These are phyloP conservation scores for Paraescarpia echinospica DNA, from an alignment of 1,140 invertebrate species.

Conservation along the genomic window DNA sequence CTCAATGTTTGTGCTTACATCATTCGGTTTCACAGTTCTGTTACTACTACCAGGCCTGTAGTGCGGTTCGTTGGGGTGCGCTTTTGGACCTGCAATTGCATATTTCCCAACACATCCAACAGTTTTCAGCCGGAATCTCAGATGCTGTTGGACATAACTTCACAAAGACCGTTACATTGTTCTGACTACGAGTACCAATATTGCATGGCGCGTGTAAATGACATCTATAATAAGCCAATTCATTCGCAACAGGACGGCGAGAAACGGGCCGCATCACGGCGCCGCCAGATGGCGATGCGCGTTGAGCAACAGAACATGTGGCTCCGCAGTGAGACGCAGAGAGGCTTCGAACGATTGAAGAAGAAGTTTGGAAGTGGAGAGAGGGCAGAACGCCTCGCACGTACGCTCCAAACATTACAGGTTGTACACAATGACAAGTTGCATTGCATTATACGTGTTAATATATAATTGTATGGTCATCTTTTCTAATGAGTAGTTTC, in stretches of 20 bases:
- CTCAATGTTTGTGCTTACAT: no score
- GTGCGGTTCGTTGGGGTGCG: no score
- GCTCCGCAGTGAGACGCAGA: constrained; percentile 22
- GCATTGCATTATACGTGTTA: not conserved
- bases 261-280: not conserved
- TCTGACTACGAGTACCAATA: no score
- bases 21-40: no score
- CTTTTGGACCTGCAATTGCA: no score
- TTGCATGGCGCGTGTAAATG: no score
- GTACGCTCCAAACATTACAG: constrained; percentile 39
- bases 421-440: constrained; percentile 35
- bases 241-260: constrained; percentile 15
- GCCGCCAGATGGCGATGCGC: constrained; percentile 26
- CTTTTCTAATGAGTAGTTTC: not conserved
- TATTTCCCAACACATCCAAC: no score
- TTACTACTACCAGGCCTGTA: no score
- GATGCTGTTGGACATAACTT: no score
- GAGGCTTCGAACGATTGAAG: constrained; percentile 33
- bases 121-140: no score
- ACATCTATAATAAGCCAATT: not conserved
- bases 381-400: constrained; percentile 36
- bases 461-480: not conserved
- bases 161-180: no score
- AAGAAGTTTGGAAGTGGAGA: constrained; percentile 39
- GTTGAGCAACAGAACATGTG: constrained; percentile 13